Conservation (phyloP, 2,888 invertebrate genomes). For the Epistrophe grossulariae region DNA sequence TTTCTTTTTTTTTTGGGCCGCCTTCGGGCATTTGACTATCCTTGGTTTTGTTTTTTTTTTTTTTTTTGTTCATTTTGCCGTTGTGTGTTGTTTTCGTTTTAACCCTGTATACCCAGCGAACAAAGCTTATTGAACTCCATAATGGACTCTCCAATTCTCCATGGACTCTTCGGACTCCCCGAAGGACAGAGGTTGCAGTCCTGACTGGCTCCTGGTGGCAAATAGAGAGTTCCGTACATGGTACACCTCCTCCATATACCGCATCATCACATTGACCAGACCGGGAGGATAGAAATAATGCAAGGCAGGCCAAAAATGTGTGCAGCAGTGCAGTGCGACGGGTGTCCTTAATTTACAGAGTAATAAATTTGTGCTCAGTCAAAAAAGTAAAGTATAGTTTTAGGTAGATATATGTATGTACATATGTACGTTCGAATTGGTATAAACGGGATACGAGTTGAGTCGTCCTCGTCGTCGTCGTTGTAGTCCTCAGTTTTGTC, state of each 20-base stretch:
- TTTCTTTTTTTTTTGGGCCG: constrained; percentile 6
- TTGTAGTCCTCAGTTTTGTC: constrained; percentile 15
- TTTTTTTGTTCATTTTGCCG: constrained; percentile 9
- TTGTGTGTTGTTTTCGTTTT: constrained; percentile 30
- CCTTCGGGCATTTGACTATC: constrained; percentile 35
- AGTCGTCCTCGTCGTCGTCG: constrained; percentile 14
- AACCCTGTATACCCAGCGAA: constrained; percentile 27
- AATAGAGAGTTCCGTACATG: constrained; percentile 48
- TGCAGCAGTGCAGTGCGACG: constrained; percentile 54
- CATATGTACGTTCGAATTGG: background rate
- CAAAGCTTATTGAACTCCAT: constrained; percentile 70
- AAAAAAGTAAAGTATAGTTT: constrained; percentile 50
- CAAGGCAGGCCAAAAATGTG: constrained; percentile 65
- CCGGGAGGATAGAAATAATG: constrained; percentile 47
- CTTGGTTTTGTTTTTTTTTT: background rate
- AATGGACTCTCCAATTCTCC: constrained; percentile 47
- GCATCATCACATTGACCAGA: constrained; percentile 2
- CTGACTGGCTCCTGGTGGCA: constrained; percentile 25
- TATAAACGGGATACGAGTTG: background rate
- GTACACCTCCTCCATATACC: background rate
- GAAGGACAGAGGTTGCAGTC: constrained; percentile 49
- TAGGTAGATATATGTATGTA: background rate
- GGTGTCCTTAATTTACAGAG: constrained; percentile 73
- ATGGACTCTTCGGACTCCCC: constrained; percentile 33
- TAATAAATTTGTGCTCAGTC: constrained; percentile 72